Conservation (phyloP, 1,140 invertebrate genomes). For the Xylocopa sonorina region DNA sequence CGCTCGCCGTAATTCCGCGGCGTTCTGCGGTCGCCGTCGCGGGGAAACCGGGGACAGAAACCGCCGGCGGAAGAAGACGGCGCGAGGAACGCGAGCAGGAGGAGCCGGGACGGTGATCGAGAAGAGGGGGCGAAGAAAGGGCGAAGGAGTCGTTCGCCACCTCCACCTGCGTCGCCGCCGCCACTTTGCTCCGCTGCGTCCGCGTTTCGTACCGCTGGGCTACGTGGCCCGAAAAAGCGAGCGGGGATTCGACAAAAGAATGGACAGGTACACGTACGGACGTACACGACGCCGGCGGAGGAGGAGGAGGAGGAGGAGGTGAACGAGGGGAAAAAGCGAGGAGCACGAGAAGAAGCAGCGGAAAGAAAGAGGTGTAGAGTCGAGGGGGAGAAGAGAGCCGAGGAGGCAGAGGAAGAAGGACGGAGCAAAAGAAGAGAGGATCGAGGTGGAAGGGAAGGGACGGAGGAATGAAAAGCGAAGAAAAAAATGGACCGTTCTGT, state of each 20-base stretch:
- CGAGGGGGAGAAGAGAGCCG: conserved; percentile 24
- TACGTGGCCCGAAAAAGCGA: conserved; percentile 53
- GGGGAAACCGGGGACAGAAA: neutral
- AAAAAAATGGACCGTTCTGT: conserved; percentile 74
- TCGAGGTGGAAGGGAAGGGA: conserved; percentile 34
- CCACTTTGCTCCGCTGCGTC: neutral
- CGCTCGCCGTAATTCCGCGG: conserved; percentile 70
- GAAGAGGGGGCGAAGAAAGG: neutral
- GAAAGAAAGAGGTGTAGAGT: conserved; percentile 46
- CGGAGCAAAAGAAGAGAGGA: conserved; percentile 47
- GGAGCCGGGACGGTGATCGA: neutral
- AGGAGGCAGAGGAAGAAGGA: conserved; percentile 2
- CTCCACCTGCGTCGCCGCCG: conserved; percentile 20
- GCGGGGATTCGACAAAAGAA: conserved; percentile 72
- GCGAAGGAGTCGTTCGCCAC: neutral
- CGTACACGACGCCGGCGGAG: conserved; percentile 14
- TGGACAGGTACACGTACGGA: conserved; percentile 62
- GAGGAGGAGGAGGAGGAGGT: conserved; percentile 35
- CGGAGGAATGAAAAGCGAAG: conserved; percentile 72
- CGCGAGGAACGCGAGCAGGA: neutral
- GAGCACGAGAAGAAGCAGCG: conserved; percentile 12
- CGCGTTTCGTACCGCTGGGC: conserved; percentile 46
- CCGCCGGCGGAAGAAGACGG: neutral
- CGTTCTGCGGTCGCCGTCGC: conserved; percentile 6
- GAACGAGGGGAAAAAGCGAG: conserved; percentile 42